phyloP scores from a whole-genome alignment of 2,888 invertebrate genomes.

The Oscheius myriophilus region DNA sequence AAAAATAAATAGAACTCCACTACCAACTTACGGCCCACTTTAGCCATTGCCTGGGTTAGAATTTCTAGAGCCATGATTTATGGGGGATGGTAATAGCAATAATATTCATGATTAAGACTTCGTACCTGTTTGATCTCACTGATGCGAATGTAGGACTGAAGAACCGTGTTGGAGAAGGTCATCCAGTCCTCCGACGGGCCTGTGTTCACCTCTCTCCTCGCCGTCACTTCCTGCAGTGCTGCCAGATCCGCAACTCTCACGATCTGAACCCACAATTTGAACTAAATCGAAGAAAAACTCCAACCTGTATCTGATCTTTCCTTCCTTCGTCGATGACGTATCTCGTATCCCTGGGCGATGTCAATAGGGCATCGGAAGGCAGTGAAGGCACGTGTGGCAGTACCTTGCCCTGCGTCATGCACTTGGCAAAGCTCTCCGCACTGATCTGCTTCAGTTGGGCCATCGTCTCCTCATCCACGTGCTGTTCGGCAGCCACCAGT shows the following conservation, averaged over 20 bases:
- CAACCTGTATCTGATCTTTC: conserved; percentile 41
- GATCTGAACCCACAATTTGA: conserved; percentile 26
- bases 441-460: conserved; percentile 56
- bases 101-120: too few species aligned
- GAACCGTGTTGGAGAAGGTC: conserved; percentile 42
- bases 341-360: conserved; percentile 47
- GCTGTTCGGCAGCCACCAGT: conserved; percentile 52
- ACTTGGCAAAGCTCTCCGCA: conserved; percentile 63
- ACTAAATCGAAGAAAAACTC: not conserved
- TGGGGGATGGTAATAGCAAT: too few species aligned
- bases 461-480: conserved; percentile 59
- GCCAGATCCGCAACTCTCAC: conserved; percentile 46
- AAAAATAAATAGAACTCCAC: too few species aligned
- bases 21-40: too few species aligned
- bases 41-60: too few species aligned
- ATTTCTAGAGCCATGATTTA: too few species aligned
- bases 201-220: conserved; percentile 6
- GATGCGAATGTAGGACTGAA: conserved; percentile 48
- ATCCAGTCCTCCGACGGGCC: conserved; percentile 73
- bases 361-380: conserved; percentile 29
- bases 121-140: conserved; percentile 29
- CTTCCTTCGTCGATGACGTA: conserved; percentile 52
- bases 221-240: conserved; percentile 16
- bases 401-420: conserved; percentile 53
- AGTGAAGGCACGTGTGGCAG: conserved; percentile 34